Conservation (phyloP, 2,888 invertebrate genomes). For the Latheticus oryzae region DNA sequence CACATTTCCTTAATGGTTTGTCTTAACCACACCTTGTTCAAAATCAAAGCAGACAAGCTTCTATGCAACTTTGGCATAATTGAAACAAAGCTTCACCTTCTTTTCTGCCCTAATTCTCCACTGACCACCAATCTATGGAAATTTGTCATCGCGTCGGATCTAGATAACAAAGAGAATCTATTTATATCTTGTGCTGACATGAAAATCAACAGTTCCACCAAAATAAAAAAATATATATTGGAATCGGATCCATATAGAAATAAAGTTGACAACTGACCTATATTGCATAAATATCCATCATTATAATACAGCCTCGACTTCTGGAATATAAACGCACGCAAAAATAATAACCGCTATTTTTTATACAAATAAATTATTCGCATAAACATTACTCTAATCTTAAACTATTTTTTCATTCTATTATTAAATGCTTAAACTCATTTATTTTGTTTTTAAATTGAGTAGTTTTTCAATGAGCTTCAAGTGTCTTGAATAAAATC, state of each 20-base stretch:
- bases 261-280: constrained; percentile 29
- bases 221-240: constrained; percentile 7
- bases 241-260: constrained; percentile 14
- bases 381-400: no score
- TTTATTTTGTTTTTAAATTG: constrained; percentile 1
- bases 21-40: constrained; percentile 19
- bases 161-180: constrained; percentile 23
- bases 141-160: constrained; percentile 17
- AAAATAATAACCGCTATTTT: constrained; percentile 6
- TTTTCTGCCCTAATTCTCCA: constrained; percentile 21
- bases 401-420: no score
- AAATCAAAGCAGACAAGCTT: constrained; percentile 17
- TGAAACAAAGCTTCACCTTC: constrained; percentile 5
- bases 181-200: constrained; percentile 25
- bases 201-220: constrained; percentile 8
- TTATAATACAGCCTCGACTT: constrained; percentile 25
- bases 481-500: constrained; percentile 28
- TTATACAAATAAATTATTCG: constrained; percentile 1
- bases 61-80: constrained; percentile 17
- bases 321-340: constrained; percentile 16
- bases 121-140: constrained; percentile 12
- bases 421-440: not conserved
- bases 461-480: constrained; percentile 32
- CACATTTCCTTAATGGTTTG: constrained; percentile 23
- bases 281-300: constrained; percentile 29